Base-by-base conservation (phyloP, 1,140 invertebrate genomes). In the Lepidurus couesii region DNA sequence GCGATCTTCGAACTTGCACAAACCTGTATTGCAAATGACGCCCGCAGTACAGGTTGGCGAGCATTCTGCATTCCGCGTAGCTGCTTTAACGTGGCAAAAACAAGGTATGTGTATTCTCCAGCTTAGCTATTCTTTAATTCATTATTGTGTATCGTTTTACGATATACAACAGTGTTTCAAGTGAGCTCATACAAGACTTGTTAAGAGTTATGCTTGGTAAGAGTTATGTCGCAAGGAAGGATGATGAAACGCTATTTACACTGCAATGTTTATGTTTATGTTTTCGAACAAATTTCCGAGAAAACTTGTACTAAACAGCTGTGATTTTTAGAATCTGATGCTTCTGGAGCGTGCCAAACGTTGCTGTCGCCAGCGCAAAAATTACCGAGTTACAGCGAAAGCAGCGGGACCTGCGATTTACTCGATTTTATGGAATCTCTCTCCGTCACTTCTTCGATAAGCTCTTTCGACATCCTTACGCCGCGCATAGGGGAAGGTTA, bases 1-100 rank as follows among this genome's bases (percentile, higher is more conserved):
- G 16, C 65, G 78, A 47, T 75, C 78, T 44, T 45, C 78, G 26
- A 75, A 44, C 21, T 75, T 75, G 44, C 21, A 45, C 11, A 79
- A 24, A 5, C 44, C 42, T 1, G 75, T 45, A 13, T 9, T 44
- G 8, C 43, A 21, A 42, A 43, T 44, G 73, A 16, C 75, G 21
- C 47, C 73, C 73, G 24, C 42, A 13, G 74, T 11, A 7, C 24
- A 73, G 42, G n/a, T 45, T 73, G 44, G 26, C 26, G 44, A 45
- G 7, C 65, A 79, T 42, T 45, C 74, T 47, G 42, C 26, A 73
- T 74, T 43, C 21, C 42, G 16, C 53, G 53, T 34, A 9, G 11
- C 47, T 73, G 42, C 45, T 42, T 43, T 24, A 21, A 24, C 44
- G 45, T 73, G 73, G 65, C 77, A 44, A 65, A 45, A 45, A n/a